These are phyloP conservation scores for Phalera bucephala DNA, from an alignment of 2,888 invertebrate genomes.

Conservation along the genomic window DNA sequence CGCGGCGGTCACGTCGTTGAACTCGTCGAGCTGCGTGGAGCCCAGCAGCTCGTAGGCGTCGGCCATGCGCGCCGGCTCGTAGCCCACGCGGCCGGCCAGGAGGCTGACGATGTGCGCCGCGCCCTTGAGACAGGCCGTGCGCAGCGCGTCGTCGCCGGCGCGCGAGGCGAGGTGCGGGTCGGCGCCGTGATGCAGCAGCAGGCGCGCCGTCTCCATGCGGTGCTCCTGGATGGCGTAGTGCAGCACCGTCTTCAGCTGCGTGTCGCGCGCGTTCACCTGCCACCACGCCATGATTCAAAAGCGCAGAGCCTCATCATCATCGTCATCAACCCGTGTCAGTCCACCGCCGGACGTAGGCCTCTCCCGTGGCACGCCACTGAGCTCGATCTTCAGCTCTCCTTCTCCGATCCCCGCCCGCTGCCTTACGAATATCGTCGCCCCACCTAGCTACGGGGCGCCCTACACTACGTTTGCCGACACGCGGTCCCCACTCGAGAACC, in stretches of 20 bases:
- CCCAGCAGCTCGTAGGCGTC: conserved; percentile 95
- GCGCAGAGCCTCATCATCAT: too few relatives aligned
- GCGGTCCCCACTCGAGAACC: too few relatives aligned
- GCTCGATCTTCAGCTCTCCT: too few relatives aligned
- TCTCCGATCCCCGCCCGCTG: too few relatives aligned
- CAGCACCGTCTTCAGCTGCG: conserved; percentile 94
- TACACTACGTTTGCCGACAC: too few relatives aligned
- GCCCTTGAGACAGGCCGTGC: conserved; percentile 90
- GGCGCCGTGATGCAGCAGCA: conserved; percentile 91
- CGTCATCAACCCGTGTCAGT: too few relatives aligned
- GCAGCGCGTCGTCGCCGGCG: conserved; percentile 94
- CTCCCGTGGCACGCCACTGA: too few relatives aligned
- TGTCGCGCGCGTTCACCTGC: conserved; percentile 90
- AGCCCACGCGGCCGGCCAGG: conserved; percentile 84
- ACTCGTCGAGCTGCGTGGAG: conserved; percentile 93
- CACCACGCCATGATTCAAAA: too few relatives aligned
- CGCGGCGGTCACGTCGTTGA: conserved; percentile 88
- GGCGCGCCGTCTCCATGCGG: conserved; percentile 90
- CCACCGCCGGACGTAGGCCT: too few relatives aligned
- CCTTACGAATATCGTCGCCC: too few relatives aligned
- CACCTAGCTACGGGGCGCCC: too few relatives aligned
- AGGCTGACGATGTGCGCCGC: conserved; percentile 86
- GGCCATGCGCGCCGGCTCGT: conserved; percentile 87
- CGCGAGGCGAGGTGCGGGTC: conserved; percentile 89
- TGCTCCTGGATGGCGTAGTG: conserved; percentile 94